Evolutionary conservation across 2,888 invertebrate species (phyloP).

Genomic region (Alsophila aescularia): DNA sequence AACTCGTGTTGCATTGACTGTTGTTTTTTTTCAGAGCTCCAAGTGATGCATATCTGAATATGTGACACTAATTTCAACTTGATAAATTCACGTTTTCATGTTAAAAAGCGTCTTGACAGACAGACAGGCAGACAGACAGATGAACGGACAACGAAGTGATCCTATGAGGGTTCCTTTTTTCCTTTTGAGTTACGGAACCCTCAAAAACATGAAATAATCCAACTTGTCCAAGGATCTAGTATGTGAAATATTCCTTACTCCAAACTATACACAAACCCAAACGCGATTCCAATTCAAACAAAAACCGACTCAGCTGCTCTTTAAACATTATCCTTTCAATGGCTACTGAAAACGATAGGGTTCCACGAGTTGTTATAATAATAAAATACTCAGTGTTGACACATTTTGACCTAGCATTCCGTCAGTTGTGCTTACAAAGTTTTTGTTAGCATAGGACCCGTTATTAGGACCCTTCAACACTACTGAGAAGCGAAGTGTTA

Average conservation of each 20-base stretch:
- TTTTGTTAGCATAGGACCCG: conserved; percentile 51
- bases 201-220: no score
- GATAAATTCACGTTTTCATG: no score
- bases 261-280: conserved; percentile 19
- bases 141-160: no score
- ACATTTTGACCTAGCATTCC: conserved; percentile 33
- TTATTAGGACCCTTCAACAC: conserved; percentile 42
- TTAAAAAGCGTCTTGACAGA: no score
- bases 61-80: no score
- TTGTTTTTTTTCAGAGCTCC: no score
- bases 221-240: background rate
- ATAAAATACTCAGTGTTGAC: conserved; percentile 33
- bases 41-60: no score
- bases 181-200: no score
- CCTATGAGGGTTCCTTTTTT: no score
- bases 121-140: no score
- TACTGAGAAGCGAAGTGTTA: conserved; percentile 34
- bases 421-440: conserved; percentile 43
- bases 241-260: no score
- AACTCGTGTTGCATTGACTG: no score
- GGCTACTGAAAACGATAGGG: conserved; percentile 16
- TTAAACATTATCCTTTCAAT: conserved; percentile 20
- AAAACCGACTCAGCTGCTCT: background rate
- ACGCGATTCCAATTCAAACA: conserved; percentile 2
- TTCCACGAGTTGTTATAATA: conserved; percentile 27